Base-by-base conservation (phyloP, 92 coral and sea anemone genomes). In the Blastomussa wellsi region DNA sequence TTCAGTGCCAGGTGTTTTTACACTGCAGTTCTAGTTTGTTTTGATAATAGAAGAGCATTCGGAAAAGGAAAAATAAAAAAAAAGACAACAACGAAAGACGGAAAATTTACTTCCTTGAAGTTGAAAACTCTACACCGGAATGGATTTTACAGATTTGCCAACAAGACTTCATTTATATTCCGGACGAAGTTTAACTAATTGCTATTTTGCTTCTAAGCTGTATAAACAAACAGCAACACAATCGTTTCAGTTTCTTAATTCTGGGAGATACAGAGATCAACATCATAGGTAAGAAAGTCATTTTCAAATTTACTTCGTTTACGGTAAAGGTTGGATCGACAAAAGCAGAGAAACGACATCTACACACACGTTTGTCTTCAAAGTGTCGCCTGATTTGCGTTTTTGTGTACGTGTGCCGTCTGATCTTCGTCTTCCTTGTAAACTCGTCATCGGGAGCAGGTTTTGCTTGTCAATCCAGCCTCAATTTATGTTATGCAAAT, bases 401-500 rank as follows among this genome's bases (percentile, higher is more conserved):
- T n/a, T n/a, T n/a, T n/a, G n/a, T n/a, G n/a, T n/a, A n/a, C n/a
- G n/a, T n/a, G n/a, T n/a, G n/a, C n/a, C 19, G 57, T 17, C 57
- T 49, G 22, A 57, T 5, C 9, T 62, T 10, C 68, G 10, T 1
- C 49, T 67, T 49, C 49, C 53, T 3, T 17, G 38, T 59, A 41
- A 22, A 67, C 17, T 16, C 1, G 20, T 10, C n/a, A 28, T 57
- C 62, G 6, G 62, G 26, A 1, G 57, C 57, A 24, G 6, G 14
- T 11, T 17, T 70, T 22, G 20, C 48, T 29, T 55, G 78, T 39
- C 79, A 37, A 36, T 82, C 19, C 20, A 70, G 20, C 17, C 8
- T 17, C n/a, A 24, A 57, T 52, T 38, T 55, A 10, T 51, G 86
- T 83, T 83, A 83, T 83, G 86, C 80, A 83, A 83, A 83, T 83